Conservation (phyloP, 2,113 vertebrate species). For the Mesoclemmys tuberculata region DNA sequence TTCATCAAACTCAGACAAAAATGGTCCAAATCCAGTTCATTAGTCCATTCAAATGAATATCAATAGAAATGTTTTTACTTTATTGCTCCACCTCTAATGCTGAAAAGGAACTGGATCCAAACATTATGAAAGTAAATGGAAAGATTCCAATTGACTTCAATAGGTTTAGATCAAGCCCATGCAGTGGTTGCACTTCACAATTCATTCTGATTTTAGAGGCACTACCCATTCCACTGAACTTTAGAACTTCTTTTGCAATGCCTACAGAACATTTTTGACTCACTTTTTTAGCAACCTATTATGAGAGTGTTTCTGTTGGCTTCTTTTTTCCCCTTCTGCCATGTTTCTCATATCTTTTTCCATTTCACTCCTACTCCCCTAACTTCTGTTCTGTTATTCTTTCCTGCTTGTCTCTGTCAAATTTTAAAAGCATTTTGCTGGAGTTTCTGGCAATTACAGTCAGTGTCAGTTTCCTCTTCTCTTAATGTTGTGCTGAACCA, state of each 20-base stretch:
- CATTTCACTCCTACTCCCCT: neutral
- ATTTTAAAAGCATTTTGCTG: neutral
- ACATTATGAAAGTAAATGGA: neutral
- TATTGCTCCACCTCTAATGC: neutral
- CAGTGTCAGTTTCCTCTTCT: conserved; percentile 34
- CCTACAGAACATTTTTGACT: neutral
- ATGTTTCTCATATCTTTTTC: neutral
- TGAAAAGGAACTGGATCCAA: accelerated
- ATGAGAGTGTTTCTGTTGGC: neutral
- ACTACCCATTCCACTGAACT: neutral
- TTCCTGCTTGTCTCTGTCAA: neutral
- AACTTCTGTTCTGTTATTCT: neutral
- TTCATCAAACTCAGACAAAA: neutral
- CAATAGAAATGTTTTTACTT: neutral
- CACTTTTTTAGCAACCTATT: neutral
- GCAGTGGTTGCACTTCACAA: neutral
- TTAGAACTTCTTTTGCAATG: neutral
- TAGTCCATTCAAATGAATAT: neutral
- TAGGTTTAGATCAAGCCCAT: neutral
- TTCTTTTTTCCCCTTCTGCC: neutral
- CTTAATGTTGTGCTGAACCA: conserved; percentile 24
- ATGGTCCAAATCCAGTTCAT: neutral
- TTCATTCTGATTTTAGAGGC: neutral
- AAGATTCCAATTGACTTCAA: neutral
- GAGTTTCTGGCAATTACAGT: conserved; percentile 30